Conservation (phyloP, 2,797 vertebrate genomes). For the Phrynocephalus forsythii region DNA sequence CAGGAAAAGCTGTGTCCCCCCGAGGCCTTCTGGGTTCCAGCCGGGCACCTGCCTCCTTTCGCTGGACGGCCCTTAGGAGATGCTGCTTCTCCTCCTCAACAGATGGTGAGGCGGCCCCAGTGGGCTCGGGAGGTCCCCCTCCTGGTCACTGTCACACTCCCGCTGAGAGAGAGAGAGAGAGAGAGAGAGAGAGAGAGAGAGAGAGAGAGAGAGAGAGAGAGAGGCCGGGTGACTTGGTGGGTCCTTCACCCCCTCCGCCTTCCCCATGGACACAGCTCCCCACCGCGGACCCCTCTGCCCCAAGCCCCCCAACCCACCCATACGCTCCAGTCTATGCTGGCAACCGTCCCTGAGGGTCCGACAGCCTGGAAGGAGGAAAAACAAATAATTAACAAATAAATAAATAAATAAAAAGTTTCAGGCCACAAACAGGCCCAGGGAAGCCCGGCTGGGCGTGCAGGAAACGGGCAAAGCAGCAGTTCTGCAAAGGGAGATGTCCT, state of each 20-base stretch:
- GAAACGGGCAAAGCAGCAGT: too few relatives aligned
- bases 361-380: too few relatives aligned
- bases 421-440: too few relatives aligned
- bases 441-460: too few relatives aligned
- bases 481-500: too few relatives aligned
- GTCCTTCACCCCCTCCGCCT: not conserved
- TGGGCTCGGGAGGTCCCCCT: conserved; percentile 83
- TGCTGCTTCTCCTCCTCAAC: conserved; percentile 89
- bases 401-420: too few relatives aligned
- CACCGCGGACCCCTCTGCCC: not conserved
- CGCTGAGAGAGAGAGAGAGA: conserved; percentile 76
- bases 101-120: conserved; percentile 61
- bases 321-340: not conserved
- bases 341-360: not conserved
- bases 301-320: not conserved
- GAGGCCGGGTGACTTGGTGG: not conserved
- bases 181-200: conserved; percentile 44
- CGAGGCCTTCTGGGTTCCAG: conserved; percentile 17
- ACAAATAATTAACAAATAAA: too few relatives aligned
- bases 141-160: conserved; percentile 91
- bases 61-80: conserved; percentile 79
- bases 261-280: too few relatives aligned
- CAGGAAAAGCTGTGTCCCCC: conserved; percentile 9
- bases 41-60: not conserved
- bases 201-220: conserved; percentile 33